These are phyloP conservation scores for Podabrus alpinus DNA, from an alignment of 2,888 invertebrate genomes.

Conservation along the genomic window DNA sequence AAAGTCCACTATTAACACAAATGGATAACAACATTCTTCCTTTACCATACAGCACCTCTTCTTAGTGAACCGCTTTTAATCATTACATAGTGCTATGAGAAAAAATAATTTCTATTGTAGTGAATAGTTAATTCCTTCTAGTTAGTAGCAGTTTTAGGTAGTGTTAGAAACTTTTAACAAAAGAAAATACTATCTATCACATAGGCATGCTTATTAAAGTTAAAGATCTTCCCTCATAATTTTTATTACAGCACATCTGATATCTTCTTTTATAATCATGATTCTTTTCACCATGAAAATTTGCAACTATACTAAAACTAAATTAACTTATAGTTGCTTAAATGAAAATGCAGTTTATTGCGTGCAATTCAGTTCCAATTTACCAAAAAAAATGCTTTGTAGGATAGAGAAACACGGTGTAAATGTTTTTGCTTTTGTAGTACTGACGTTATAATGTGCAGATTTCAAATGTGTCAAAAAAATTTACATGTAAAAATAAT, in stretches of 20 bases:
- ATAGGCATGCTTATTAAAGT: background rate
- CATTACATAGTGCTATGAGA: constrained; percentile 15
- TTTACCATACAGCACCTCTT: constrained; percentile 16
- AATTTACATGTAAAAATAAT: constrained; percentile 15
- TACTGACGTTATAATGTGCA: constrained; percentile 8
- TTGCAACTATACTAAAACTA: constrained; percentile 17
- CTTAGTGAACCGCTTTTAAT: constrained; percentile 19
- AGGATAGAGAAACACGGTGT: constrained; percentile 17
- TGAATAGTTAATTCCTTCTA: constrained; percentile 20
- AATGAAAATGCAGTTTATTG: constrained; percentile 24
- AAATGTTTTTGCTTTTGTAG: constrained; percentile 15
- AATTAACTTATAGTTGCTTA: constrained; percentile 20
- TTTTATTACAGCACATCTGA: constrained; percentile 16
- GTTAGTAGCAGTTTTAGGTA: background rate
- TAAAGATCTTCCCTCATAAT: background rate
- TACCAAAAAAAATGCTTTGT: constrained; percentile 20
- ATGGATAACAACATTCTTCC: background rate
- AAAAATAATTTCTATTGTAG: constrained; percentile 16
- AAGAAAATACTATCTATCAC: background rate
- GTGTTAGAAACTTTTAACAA: background rate
- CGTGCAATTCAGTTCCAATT: constrained; percentile 27
- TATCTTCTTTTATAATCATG: constrained; percentile 15
- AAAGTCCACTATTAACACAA: background rate
- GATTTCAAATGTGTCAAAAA: constrained; percentile 16
- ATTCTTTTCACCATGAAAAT: constrained; percentile 5